Evolutionary conservation across 2,888 invertebrate species (phyloP).

Genomic region (Rapana venosa): DNA sequence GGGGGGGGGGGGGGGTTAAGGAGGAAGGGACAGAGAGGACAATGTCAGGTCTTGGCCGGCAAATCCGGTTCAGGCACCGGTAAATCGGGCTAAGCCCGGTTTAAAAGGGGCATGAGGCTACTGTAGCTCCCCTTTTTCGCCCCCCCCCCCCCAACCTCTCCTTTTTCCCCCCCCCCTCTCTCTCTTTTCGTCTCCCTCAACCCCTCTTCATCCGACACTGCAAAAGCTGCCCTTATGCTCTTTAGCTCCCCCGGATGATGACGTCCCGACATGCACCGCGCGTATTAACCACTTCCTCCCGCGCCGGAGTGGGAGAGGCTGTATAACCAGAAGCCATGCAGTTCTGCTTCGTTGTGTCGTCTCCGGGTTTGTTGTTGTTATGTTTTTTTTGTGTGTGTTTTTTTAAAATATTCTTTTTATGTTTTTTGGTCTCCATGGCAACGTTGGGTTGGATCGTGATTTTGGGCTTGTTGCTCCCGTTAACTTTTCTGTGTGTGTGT

Average conservation of each 20-base stretch:
- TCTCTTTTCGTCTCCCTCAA: background rate
- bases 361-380: background rate
- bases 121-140: background rate
- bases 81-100: slow-evolving; percentile 5
- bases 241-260: background rate
- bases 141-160: background rate
- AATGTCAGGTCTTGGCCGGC: background rate
- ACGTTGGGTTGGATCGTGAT: too few relatives aligned
- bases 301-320: background rate
- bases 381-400: background rate
- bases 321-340: background rate
- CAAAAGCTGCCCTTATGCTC: background rate
- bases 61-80: background rate
- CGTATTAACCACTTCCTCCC: slow-evolving; percentile 9
- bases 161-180: background rate
- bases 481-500: too few relatives aligned
- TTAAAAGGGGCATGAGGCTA: background rate
- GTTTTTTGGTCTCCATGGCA: too few relatives aligned
- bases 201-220: background rate
- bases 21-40: background rate
- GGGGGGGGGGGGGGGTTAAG: background rate
- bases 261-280: slow-evolving; percentile 21
- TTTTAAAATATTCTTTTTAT: too few relatives aligned
- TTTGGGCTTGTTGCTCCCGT: too few relatives aligned
- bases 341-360: too few relatives aligned